Evolutionary conservation across 2,888 invertebrate genomes (phyloP).

Genomic region (Congeria kusceri): DNA sequence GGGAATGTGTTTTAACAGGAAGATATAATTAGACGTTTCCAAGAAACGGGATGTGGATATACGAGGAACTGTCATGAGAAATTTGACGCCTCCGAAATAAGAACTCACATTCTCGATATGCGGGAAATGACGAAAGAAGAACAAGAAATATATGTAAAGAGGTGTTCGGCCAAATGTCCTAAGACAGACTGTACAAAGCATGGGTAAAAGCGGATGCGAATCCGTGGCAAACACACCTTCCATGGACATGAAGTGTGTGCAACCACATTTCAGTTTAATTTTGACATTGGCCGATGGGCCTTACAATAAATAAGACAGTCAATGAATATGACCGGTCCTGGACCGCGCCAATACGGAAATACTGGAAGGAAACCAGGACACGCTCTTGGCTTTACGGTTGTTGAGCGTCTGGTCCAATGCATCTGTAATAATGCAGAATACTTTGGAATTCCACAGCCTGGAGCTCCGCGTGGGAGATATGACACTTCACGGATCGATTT

Average conservation of each 20-base stretch:
- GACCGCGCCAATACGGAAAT: too few relatives aligned
- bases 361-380: slow-evolving; percentile 19
- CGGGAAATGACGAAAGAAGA: slow-evolving; percentile 8
- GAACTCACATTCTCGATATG: not conserved
- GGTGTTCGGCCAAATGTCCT: not conserved
- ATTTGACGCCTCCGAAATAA: not conserved
- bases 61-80: not conserved
- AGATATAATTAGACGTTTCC: too few relatives aligned
- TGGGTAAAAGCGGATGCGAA: not conserved
- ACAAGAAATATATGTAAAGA: slow-evolving; percentile 1
- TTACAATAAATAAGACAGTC: not conserved
- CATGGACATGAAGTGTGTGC: not conserved
- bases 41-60: not conserved
- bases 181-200: not conserved
- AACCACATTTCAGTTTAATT: not conserved
- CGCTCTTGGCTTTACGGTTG: slow-evolving; percentile 13
- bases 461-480: too few relatives aligned
- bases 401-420: slow-evolving; percentile 15
- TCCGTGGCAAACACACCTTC: not conserved
- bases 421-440: slow-evolving; percentile 9
- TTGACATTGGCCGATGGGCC: not conserved
- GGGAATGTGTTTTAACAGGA: too few relatives aligned
- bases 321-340: too few relatives aligned
- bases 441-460: too few relatives aligned
- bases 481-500: too few relatives aligned